Conservation (phyloP, 2,113 vertebrate species). For the Lasiurus cinereus region DNA sequence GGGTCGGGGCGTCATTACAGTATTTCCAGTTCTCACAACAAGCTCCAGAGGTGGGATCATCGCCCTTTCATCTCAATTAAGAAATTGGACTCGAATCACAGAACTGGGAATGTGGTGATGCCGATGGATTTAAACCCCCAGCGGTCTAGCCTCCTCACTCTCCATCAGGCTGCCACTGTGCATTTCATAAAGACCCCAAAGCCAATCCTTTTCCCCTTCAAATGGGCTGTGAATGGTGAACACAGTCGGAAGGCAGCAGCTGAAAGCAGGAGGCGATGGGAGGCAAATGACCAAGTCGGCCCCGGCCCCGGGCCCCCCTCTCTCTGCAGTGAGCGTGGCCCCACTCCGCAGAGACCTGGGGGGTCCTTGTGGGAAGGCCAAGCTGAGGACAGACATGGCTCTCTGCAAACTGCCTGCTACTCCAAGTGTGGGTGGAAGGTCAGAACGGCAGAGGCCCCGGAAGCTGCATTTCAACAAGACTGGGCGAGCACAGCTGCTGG, state of each 20-base stretch:
- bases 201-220: not conserved
- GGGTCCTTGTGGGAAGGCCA: fast-evolving
- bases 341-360: not conserved
- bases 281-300: fast-evolving
- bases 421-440: not conserved
- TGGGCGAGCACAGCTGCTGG: not conserved
- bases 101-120: fast-evolving
- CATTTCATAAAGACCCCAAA: not conserved
- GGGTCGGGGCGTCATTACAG: not conserved
- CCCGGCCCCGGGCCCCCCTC: too few species aligned
- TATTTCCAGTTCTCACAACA: not conserved
- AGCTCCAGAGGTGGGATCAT: not conserved
- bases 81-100: not conserved
- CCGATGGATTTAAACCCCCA: not conserved
- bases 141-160: fast-evolving
- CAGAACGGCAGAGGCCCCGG: not conserved
- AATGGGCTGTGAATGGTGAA: not conserved
- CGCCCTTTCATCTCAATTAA: not conserved
- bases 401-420: not conserved
- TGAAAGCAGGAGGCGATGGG: not conserved
- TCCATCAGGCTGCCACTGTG: not conserved
- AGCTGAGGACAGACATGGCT: not conserved
- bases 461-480: not conserved
- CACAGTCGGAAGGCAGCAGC: not conserved
- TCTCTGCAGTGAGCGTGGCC: not conserved